Evolutionary conservation across 1,140 invertebrate genomes (phyloP), one percentile per base, ranked within the genome.

Genomic region (Meloidogyne exigua): DNA sequence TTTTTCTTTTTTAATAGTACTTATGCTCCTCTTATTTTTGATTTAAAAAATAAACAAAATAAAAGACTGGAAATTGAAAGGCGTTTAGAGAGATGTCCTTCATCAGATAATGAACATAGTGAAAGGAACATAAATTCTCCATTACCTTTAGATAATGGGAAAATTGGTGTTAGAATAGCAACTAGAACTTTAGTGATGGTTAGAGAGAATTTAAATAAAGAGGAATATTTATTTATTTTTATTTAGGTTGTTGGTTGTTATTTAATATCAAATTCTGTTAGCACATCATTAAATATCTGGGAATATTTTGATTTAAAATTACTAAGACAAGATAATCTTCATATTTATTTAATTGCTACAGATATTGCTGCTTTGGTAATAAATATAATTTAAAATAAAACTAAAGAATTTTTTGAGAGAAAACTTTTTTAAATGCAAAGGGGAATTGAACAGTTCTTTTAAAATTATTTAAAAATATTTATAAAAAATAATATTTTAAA

Each of bases 201-300:
- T 32, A 32, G 70, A 12, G n/a, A n/a, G 36, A 26, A 1, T 26
- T 62, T 36, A 26, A 44, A 44, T 12, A 12, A 12, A 1, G 12
- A 15, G 11, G 13, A 44, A 63, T 32, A n/a, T 21, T 21, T 36
- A 21, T 32, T 3, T 32, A 32, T n/a, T n/a, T n/a, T n/a, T n/a
- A 23, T 23, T 36, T 21, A 73, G 71, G 71, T 73, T 13, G 83
- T 87, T 39, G 84, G 84, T 11, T 83, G 82, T 66, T 83, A 83
- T 68, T 71, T 83, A 28, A 76, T 83, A 36, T 70, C 83, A 21
- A 84, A 84, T 57, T 82, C 78, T 23, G 15, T 79, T 21, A 85
- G 81, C n/a, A 85, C 82, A 21, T n/a, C 82, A 9, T 63, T 84
- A 36, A 84, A 85, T 64, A 83, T 84, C 32, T 84, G 85, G 82